Conservation (phyloP, 1,140 invertebrate species). For the Drosophila orosa region DNA sequence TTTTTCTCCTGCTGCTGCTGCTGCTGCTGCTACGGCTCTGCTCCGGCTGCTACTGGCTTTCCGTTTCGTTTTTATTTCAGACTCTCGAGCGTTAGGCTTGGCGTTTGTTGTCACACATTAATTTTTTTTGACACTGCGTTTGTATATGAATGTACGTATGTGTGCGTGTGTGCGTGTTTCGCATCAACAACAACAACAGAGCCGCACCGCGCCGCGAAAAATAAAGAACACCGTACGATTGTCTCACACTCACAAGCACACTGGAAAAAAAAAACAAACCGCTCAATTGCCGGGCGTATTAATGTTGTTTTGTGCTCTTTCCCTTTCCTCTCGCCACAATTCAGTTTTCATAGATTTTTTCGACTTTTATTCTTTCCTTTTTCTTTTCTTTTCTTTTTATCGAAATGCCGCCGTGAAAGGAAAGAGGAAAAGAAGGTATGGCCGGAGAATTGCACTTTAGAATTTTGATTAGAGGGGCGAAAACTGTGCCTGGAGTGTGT, state of each 20-base stretch:
- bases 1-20: constrained; percentile 10
- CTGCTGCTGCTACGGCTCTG: not conserved
- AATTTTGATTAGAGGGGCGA: constrained; percentile 14
- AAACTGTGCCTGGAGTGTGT: constrained; percentile 11
- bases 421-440: not conserved
- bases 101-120: constrained; percentile 38
- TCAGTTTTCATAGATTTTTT: not conserved
- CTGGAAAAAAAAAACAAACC: constrained; percentile 25
- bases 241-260: constrained; percentile 19
- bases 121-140: constrained; percentile 6
- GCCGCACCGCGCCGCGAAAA: constrained; percentile 22
- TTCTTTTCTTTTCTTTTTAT: not conserved
- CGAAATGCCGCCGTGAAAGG: constrained; percentile 12
- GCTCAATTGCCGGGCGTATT: constrained; percentile 5
- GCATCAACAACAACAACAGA: constrained; percentile 17
- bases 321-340: constrained; percentile 1
- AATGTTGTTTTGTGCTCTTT: not conserved
- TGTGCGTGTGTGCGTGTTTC: constrained; percentile 4
- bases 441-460: constrained; percentile 32
- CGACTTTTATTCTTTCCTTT: not conserved
- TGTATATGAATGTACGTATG: not conserved
- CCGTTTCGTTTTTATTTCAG: constrained; percentile 15
- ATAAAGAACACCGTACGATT: constrained; percentile 7
- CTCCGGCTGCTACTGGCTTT: constrained; percentile 8
- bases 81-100: constrained; percentile 8